Conservation (phyloP, 2,888 invertebrate species). For the Odontocerum albicorne region DNA sequence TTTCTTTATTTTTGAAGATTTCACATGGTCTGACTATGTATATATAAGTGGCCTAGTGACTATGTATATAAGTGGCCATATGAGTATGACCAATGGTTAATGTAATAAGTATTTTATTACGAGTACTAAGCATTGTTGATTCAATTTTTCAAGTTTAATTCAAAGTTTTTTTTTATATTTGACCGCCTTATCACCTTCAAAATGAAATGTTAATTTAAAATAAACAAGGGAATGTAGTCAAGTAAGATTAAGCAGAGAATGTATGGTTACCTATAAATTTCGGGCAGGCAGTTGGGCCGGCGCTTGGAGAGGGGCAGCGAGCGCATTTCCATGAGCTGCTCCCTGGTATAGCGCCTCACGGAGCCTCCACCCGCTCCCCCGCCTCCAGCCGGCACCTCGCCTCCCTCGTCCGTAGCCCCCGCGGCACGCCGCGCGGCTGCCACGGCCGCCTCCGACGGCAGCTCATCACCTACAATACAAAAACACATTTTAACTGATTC, state of each 20-base stretch:
- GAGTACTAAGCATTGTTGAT: too few species aligned
- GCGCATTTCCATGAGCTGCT: constrained; percentile 71
- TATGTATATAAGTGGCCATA: too few species aligned
- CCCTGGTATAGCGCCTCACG: constrained; percentile 63
- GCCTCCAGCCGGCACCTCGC: constrained; percentile 41
- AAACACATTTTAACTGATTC: too few species aligned
- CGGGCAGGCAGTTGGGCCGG: constrained; percentile 64
- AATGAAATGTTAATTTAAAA: too few species aligned
- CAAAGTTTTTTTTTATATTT: too few species aligned
- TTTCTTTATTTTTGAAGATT: too few species aligned
- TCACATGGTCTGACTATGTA: too few species aligned
- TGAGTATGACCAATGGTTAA: too few species aligned
- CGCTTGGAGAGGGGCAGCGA: constrained; percentile 69
- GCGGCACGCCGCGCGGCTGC: constrained; percentile 45
- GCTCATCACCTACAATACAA: constrained; percentile 27
- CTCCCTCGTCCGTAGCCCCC: constrained; percentile 37
- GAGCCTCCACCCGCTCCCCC: constrained; percentile 32
- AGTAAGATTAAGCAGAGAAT: background rate
- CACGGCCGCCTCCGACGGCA: constrained; percentile 42
- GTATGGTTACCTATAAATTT: constrained; percentile 14
- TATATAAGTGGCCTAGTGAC: too few species aligned
- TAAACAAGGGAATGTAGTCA: constrained; percentile 16
- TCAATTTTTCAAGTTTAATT: too few species aligned
- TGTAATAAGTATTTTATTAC: too few species aligned
- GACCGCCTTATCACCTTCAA: too few species aligned